These are phyloP conservation scores for Corythoichthys haematopterus DNA, from an alignment of 2,113 vertebrate species.

Conservation along the genomic window DNA sequence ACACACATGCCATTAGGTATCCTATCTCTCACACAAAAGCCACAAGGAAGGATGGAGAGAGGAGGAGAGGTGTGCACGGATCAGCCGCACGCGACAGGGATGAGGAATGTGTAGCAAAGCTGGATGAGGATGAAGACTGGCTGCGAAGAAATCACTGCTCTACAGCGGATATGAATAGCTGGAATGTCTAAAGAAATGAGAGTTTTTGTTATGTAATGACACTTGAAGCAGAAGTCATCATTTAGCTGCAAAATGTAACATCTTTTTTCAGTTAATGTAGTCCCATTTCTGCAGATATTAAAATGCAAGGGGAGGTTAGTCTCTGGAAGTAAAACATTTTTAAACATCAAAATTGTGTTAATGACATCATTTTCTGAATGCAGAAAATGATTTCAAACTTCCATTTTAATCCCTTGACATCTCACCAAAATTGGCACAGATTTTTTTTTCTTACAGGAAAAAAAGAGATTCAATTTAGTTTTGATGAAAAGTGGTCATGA, in stretches of 20 bases:
- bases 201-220: constrained; percentile 8
- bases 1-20: constrained; percentile 50
- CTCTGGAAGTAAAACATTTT: background rate
- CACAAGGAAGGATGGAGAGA: constrained; percentile 21
- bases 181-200: constrained; percentile 11
- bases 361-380: background rate
- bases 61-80: constrained; percentile 32
- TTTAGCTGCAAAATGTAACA: background rate
- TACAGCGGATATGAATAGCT: constrained; percentile 13
- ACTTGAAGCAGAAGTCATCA: background rate
- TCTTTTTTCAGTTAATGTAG: background rate
- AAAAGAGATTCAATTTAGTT: background rate
- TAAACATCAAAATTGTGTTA: background rate
- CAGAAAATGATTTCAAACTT: background rate
- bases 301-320: background rate
- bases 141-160: constrained; percentile 22
- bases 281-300: background rate
- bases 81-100: constrained; percentile 53
- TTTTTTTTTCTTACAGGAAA: background rate
- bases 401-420: background rate
- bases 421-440: background rate
- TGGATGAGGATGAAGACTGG: constrained; percentile 42
- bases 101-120: constrained; percentile 52
- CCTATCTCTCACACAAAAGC: constrained; percentile 43
- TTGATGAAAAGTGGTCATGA: no score